phyloP scores from a whole-genome alignment of 2,113 vertebrate genomes.

The Neotragus pygmaeus region DNA sequence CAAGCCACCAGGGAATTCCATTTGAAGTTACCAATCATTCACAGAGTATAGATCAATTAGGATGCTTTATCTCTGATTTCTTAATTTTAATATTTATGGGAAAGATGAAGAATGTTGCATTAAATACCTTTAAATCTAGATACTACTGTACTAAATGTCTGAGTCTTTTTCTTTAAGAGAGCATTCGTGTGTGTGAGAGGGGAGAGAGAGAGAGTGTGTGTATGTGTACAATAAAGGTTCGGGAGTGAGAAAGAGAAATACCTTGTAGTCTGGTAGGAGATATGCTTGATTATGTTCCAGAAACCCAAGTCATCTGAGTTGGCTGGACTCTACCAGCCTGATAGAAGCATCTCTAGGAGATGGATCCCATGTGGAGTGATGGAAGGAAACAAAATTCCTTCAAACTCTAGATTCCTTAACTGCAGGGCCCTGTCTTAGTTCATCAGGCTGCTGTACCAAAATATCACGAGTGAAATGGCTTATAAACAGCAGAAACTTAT shows the following conservation, averaged over 20 bases:
- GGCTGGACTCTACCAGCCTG: not conserved
- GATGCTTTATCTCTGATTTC: not conserved
- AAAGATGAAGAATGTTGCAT: not conserved
- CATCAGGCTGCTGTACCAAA: not conserved
- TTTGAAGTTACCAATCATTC: not conserved
- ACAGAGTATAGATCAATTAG: not conserved
- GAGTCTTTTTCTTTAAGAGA: not conserved
- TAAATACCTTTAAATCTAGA: not conserved
- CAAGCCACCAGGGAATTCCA: not conserved
- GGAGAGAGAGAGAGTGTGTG: not conserved
- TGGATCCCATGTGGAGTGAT: not conserved
- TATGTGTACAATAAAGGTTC: accelerated
- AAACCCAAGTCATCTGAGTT: not conserved
- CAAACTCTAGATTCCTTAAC: not conserved
- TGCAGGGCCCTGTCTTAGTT: not conserved
- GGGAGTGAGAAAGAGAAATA: not conserved
- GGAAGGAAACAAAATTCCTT: not conserved
- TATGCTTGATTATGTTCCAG: not conserved
- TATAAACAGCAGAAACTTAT: not conserved
- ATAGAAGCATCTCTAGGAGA: not conserved
- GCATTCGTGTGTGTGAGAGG: not conserved
- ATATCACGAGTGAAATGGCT: not conserved
- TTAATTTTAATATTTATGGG: not conserved
- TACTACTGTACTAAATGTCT: not conserved
- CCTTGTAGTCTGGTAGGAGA: not conserved